These are phyloP conservation scores for Habrosyne pyritoides DNA, from an alignment of 2,888 invertebrate species.

Conservation along the genomic window DNA sequence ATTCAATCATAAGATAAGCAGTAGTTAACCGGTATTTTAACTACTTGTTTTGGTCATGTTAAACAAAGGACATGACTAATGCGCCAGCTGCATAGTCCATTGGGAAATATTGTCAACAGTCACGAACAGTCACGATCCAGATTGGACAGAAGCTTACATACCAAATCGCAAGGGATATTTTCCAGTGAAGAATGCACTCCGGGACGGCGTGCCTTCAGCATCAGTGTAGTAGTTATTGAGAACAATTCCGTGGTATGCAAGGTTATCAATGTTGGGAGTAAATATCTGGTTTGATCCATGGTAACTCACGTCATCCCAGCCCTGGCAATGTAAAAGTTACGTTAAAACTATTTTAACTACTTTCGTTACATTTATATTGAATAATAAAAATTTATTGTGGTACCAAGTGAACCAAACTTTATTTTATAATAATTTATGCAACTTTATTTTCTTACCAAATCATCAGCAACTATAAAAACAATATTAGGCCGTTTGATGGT, in stretches of 20 bases:
- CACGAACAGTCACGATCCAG: neutral
- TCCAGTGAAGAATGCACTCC: conserved; percentile 90
- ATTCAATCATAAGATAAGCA: neutral
- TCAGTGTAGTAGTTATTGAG: conserved; percentile 91
- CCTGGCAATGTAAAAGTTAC: conserved; percentile 77
- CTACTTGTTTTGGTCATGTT: neutral
- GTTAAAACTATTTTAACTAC: neutral
- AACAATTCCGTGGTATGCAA: conserved; percentile 91
- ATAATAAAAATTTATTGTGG: too few species aligned
- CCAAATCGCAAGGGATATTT: conserved; percentile 91
- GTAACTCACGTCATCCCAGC: conserved; percentile 94
- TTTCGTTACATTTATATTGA: too few species aligned
- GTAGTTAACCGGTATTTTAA: neutral
- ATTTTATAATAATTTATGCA: neutral
- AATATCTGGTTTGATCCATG: conserved; percentile 92
- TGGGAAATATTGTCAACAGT: conserved; percentile 1
- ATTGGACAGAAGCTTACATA: conserved; percentile 44
- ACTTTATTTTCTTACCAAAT: conserved; percentile 85
- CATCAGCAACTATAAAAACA: conserved; percentile 90
- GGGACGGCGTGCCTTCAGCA: conserved; percentile 90
- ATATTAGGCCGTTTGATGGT: conserved; percentile 82
- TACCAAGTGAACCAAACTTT: too few species aligned
- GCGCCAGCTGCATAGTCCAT: neutral
- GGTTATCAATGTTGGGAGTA: conserved; percentile 93
- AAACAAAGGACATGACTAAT: neutral